These are phyloP conservation scores for Elephantulus edwardii DNA, from an alignment of 2,113 vertebrate genomes.

Conservation along the genomic window DNA sequence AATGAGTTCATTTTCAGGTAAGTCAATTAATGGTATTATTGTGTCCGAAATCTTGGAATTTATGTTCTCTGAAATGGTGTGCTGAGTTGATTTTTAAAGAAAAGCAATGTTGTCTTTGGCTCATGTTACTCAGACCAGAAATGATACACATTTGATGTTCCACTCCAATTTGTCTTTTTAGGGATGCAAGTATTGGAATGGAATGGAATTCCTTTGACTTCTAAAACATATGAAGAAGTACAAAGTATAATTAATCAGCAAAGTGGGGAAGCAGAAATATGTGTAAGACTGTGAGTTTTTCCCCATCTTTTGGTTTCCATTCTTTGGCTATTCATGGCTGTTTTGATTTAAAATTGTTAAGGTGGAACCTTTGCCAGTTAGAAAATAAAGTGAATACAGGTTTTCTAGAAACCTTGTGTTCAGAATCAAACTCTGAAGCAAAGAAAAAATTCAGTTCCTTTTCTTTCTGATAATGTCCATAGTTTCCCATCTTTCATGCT, in stretches of 20 bases:
- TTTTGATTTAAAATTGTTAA: slow-evolving; percentile 84
- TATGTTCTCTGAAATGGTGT: slow-evolving; percentile 58
- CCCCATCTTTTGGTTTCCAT: slow-evolving; percentile 89
- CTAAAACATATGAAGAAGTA: slow-evolving; percentile 98
- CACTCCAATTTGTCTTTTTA: slow-evolving; percentile 80
- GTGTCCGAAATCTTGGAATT: slow-evolving; percentile 50
- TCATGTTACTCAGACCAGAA: background rate
- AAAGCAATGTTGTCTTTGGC: background rate
- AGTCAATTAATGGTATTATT: slow-evolving; percentile 35
- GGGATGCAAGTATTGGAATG: slow-evolving; percentile 99
- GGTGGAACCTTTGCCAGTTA: slow-evolving; percentile 85
- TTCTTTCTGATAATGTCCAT: slow-evolving; percentile 44
- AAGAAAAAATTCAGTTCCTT: slow-evolving; percentile 64
- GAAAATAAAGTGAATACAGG: slow-evolving; percentile 66
- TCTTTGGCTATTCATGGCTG: slow-evolving; percentile 86
- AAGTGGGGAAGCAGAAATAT: slow-evolving; percentile 98
- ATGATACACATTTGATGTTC: background rate
- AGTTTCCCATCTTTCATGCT: slow-evolving; percentile 50
- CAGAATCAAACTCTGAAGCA: slow-evolving; percentile 54
- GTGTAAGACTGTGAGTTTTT: slow-evolving; percentile 99
- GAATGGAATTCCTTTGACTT: slow-evolving; percentile 93
- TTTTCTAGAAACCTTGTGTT: slow-evolving; percentile 74
- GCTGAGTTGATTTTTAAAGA: slow-evolving; percentile 40
- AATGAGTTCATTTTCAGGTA: slow-evolving; percentile 61
- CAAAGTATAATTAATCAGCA: slow-evolving; percentile 93